Evolutionary conservation across 2,888 invertebrate species (phyloP), one percentile per base, ranked within the genome.

Genomic region (Hoplodrina blanda): DNA sequence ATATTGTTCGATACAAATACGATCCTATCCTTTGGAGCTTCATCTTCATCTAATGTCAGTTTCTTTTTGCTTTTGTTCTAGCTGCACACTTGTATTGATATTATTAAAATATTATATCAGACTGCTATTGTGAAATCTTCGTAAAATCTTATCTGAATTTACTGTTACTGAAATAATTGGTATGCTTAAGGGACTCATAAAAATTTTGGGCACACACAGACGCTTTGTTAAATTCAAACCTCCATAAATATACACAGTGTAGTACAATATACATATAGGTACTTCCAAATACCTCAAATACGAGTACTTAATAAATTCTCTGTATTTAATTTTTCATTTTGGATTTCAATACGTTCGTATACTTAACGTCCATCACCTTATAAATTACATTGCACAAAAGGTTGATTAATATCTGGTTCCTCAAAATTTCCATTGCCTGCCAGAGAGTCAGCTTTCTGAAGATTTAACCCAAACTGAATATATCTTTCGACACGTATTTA

Each of bases 381-480:
- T 17, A 52, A 46, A 73, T 73, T 33, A 49, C 13, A 76, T 30
- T 77, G 17, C 33, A 50, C 15, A 56, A 52, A 80, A 63, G 19
- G 2, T 63, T 61, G 41, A 61, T 69, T 49, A 37, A 80, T 55
- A 19, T 44, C 11, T 30, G 25, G 4, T n/a, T 37, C 13, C 33
- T 50, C 20, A 59, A 79, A 57, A 53, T 57, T 49, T 56, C 59
- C 46, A 78, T 19, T 56, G 37, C 19, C 17, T 66, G 60, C 30
- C n/a, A 15, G 15, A 74, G 75, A 75, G n/a, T 76, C 80, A 61
- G 49, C 33, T 53, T 25, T 66, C 19, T 33, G 67, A 66, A 61
- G 49, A 49, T 63, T 62, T 78, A 44, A 17, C 49, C 41, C 52
- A 73, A 55, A 49, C 50, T 37, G 11, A 50, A 62, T 62, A 74